phyloP scores from a whole-genome alignment of 2,113 vertebrate genomes.

The Python bivittatus region DNA sequence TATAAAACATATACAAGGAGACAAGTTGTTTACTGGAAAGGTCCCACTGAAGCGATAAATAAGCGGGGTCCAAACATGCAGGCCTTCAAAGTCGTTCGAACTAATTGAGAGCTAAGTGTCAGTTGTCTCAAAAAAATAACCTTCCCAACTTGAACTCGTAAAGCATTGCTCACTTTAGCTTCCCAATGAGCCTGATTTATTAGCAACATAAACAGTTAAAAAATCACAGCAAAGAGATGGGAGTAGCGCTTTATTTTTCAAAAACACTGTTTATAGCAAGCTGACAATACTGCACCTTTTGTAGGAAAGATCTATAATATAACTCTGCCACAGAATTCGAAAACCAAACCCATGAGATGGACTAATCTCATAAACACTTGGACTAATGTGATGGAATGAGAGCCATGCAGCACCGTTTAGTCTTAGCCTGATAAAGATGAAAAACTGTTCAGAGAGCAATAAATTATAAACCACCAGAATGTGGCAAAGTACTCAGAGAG shows the following conservation, averaged over 20 bases:
- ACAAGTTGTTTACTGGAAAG: neutral
- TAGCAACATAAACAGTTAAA: neutral
- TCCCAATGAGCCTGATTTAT: slow-evolving; percentile 32
- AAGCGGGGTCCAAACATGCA: too few species aligned
- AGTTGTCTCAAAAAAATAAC: neutral
- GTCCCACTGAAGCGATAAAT: neutral
- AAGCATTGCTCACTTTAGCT: neutral
- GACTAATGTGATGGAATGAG: neutral
- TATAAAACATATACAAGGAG: slow-evolving; percentile 44
- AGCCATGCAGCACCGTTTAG: neutral
- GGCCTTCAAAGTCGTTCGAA: neutral
- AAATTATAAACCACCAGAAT: neutral
- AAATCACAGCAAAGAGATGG: neutral
- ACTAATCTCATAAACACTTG: too few species aligned
- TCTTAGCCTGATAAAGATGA: neutral
- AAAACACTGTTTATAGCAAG: neutral
- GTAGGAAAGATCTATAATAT: neutral
- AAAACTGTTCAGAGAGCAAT: neutral
- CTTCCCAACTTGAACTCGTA: neutral
- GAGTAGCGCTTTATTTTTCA: neutral
- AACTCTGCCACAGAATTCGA: neutral
- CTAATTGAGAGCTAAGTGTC: neutral
- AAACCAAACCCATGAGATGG: neutral
- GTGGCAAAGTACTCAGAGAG: too few species aligned
- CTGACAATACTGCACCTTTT: neutral